Percentiles rank a stretch among this genome's conserved stretches.
Evolutionary conservation across 2,113 vertebrate genomes (phyloP).

Genomic region (Arizona elegans): DNA sequence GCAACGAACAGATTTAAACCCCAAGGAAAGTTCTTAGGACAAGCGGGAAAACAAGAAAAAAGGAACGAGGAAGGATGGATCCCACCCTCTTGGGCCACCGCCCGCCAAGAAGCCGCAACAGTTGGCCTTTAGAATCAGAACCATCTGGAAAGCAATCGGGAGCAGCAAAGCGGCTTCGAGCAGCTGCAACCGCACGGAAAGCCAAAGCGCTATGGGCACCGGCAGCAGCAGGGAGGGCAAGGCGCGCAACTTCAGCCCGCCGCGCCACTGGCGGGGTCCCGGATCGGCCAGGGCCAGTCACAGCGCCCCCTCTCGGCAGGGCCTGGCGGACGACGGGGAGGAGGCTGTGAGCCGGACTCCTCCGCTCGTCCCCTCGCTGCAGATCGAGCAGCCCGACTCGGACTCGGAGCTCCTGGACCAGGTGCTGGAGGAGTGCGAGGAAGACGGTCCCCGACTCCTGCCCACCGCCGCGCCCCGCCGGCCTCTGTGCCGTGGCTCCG

Average conservation of each 20-base stretch:
- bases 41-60: background rate
- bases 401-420: slow-evolving; percentile 59
- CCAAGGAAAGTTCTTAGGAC: background rate
- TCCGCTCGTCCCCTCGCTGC: background rate
- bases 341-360: no score
- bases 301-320: background rate
- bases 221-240: slow-evolving; percentile 57
- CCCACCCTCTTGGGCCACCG: background rate
- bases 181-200: background rate
- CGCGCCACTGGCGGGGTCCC: background rate
- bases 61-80: background rate
- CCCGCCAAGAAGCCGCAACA: background rate
- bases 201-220: slow-evolving; percentile 27
- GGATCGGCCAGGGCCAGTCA: slow-evolving; percentile 9
- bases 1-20: background rate
- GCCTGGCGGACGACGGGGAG: background rate
- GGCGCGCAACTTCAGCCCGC: slow-evolving; percentile 17
- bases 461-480: background rate
- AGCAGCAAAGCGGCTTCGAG: background rate
- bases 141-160: background rate
- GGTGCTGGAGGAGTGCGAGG: slow-evolving; percentile 52
- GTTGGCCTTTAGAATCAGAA: background rate
- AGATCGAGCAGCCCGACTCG: slow-evolving; percentile 19
- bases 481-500: background rate
- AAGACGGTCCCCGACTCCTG: background rate